Base-by-base conservation (phyloP, 2,113 vertebrate genomes). In the Sporophila hypoxantha region DNA sequence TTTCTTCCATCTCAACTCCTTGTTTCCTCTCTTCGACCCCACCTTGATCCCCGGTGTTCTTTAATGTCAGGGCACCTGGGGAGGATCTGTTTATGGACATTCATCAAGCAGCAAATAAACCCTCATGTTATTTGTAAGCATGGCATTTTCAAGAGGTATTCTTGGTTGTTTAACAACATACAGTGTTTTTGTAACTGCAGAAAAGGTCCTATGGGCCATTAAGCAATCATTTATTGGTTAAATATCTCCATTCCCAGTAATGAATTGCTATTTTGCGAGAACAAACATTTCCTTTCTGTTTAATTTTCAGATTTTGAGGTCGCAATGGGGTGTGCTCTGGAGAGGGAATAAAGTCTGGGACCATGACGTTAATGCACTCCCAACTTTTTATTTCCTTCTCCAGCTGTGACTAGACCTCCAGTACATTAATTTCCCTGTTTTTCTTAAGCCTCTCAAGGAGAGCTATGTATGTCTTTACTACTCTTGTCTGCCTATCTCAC, bases 101-200 rank as follows among this genome's bases (percentile, higher is more conserved):
- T 81, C 79, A 85, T 92, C 92, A 95, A 77, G 70, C 64, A 88
- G 67, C 70, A 94, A 90, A 91, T 94, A 95, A 92, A 89, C 62
- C 16, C 36, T 78, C 20, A 9, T 41, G 30, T n/a, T 94, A 68
- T 92, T 91, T 86, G 77, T 91, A 91, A 93, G 87, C 47, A 17
- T 76, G 89, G 88, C 81, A 86, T 95, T 95, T 95, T 86, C 88
- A 82, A 61, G 88, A 92, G 47, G 14, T 91, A 64, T 49, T 77
- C 76, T 69, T 37, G 56, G 71, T 64, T 65, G 56, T 92, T 94
- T 94, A 91, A 87, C 89, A 87, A 67, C 81, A 59, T 39, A 32
- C 32, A 81, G 30, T 76, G 89, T 79, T 94, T 93, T 95, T 85
- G 81, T 88, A 91, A 82, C 88, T 85, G 90, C 76, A 88, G 89